Evolutionary conservation across 2,888 invertebrate species (phyloP).

Genomic region (Drosophila melanosoma): DNA sequence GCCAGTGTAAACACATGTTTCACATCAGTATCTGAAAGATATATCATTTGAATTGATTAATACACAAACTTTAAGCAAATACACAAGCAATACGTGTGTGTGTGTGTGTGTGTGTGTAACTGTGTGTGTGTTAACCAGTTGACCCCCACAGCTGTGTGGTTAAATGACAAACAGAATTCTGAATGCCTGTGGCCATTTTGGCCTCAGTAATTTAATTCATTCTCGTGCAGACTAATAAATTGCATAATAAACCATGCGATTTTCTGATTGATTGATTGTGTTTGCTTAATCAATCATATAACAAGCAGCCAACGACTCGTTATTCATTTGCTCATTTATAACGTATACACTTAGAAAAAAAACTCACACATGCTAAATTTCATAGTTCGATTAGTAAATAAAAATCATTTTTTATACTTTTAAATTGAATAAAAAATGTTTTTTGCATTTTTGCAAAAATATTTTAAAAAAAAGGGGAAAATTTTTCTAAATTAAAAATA

Average conservation of each 20-base stretch:
- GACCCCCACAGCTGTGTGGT: conserved; percentile 21
- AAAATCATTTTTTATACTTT: background rate
- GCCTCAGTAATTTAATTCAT: conserved; percentile 17
- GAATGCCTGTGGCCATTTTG: background rate
- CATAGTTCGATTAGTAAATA: background rate
- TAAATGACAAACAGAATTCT: conserved; percentile 8
- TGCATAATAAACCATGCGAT: conserved; percentile 32
- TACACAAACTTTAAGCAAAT: conserved; percentile 41
- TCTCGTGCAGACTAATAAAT: conserved; percentile 32
- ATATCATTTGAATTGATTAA: conserved; percentile 60
- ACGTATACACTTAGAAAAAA: background rate
- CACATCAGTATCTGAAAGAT: conserved; percentile 5
- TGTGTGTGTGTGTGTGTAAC: background rate
- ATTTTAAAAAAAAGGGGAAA: accelerated
- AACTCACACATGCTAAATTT: accelerated
- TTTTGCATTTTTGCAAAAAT: accelerated
- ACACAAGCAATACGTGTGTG: background rate
- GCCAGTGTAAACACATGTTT: conserved; percentile 51
- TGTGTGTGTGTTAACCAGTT: conserved; percentile 5
- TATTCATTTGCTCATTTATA: background rate
- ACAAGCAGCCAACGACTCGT: background rate
- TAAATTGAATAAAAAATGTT: background rate
- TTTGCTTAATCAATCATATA: conserved; percentile 53
- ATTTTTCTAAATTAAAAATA: background rate
- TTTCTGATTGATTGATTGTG: conserved; percentile 61